A percentile compares a stretch with the other conserved stretches of the same genome.
Conservation (phyloP, 1,140 invertebrate genomes). For the Chionoecetes opilio region DNA sequence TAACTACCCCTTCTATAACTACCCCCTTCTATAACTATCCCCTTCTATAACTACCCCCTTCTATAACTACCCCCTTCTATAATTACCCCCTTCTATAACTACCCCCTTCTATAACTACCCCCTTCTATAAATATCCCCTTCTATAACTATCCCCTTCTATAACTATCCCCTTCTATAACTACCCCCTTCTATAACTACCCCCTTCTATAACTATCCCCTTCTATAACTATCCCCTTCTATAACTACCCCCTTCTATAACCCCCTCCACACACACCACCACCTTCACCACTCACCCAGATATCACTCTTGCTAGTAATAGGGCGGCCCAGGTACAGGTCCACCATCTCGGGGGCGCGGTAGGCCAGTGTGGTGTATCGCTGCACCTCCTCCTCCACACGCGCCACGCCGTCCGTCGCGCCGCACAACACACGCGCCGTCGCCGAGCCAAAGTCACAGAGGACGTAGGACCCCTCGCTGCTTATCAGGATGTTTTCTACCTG, state of each 20-base stretch:
- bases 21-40: too few relatives aligned
- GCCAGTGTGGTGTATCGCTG: conserved; percentile 97
- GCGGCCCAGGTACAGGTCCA: conserved; percentile 95
- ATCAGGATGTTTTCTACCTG: conserved; percentile 95
- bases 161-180: too few relatives aligned
- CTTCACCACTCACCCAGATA: conserved; percentile 90
- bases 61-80: too few relatives aligned
- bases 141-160: too few relatives aligned
- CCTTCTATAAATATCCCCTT: too few relatives aligned
- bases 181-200: not conserved
- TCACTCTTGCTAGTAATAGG: conserved; percentile 96
- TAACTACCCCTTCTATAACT: too few relatives aligned
- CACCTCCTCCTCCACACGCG: conserved; percentile 94
- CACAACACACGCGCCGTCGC: conserved; percentile 91
- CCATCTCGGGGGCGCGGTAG: conserved; percentile 97
- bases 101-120: too few relatives aligned
- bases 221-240: not conserved
- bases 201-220: not conserved
- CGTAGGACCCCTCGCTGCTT: conserved; percentile 90
- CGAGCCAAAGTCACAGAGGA: conserved; percentile 95
- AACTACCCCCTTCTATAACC: not conserved
- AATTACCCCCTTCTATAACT: too few relatives aligned
- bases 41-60: too few relatives aligned
- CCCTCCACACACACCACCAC: too few relatives aligned
- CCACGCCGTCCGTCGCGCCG: conserved; percentile 89